These are phyloP conservation scores for Anisognathus igniventris DNA, from an alignment of 2,797 vertebrate genomes.

Conservation along the genomic window DNA sequence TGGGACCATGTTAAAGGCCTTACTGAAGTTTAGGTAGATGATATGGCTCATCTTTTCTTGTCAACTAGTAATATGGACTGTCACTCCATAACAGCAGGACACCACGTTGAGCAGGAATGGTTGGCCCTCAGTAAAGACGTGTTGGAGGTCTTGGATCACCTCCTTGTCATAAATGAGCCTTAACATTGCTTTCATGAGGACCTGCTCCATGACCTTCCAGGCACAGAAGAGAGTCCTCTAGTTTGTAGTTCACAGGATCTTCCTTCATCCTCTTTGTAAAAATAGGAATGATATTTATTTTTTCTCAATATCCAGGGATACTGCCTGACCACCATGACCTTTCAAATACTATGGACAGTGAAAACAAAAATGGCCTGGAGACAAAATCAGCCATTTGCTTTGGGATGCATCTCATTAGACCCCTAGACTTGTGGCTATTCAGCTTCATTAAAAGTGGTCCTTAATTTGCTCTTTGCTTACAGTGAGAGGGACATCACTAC, in stretches of 20 bases:
- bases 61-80: accelerated
- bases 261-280: background rate
- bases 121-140: background rate
- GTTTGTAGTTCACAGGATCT: background rate
- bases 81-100: background rate
- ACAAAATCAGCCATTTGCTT: background rate
- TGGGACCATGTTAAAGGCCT: background rate
- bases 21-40: background rate
- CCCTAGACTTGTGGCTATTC: background rate
- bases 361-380: background rate
- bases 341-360: background rate
- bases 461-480: background rate
- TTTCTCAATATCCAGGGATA: background rate
- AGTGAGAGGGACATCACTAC: background rate
- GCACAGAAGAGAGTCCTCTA: background rate
- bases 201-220: background rate
- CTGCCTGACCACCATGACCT: background rate
- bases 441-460: background rate
- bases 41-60: background rate
- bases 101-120: accelerated
- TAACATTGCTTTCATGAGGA: background rate
- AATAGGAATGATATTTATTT: background rate
- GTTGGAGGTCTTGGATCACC: background rate
- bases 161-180: background rate
- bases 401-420: background rate